Evolutionary conservation across 1,140 invertebrate genomes (phyloP).

Genomic region (Pseudomyrmex dendroicus): DNA sequence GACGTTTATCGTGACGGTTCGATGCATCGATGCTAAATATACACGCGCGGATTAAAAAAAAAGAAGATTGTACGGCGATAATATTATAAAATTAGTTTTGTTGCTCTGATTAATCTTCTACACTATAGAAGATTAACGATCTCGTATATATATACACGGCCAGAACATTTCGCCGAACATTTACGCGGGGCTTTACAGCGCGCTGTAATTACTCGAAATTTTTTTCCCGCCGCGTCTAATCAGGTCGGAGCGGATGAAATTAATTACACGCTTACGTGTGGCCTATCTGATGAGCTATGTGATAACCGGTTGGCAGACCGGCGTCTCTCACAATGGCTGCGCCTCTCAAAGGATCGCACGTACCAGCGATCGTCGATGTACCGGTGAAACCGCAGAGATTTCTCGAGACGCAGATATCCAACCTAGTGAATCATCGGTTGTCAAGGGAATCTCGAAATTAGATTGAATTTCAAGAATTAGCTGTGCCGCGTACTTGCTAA

Average conservation of each 20-base stretch:
- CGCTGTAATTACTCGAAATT: neutral
- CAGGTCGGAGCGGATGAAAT: constrained; percentile 15
- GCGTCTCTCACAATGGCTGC: constrained; percentile 87
- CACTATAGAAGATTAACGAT: neutral
- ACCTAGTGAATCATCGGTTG: constrained; percentile 77
- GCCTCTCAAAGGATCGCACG: constrained; percentile 86
- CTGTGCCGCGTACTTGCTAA: constrained; percentile 86
- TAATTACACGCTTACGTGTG: constrained; percentile 85
- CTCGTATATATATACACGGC: too few species aligned
- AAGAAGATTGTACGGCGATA: neutral
- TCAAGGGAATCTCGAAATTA: constrained; percentile 52
- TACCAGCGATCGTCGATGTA: constrained; percentile 86
- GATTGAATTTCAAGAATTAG: constrained; percentile 34
- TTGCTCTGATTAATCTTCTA: neutral
- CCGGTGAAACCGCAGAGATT: constrained; percentile 86
- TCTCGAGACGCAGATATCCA: constrained; percentile 86
- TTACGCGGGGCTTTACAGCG: neutral
- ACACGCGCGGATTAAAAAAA: neutral
- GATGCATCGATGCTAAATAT: neutral
- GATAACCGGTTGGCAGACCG: constrained; percentile 86
- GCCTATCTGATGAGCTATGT: constrained; percentile 87
- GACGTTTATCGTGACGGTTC: neutral
- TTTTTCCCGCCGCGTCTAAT: constrained; percentile 1
- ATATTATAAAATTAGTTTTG: constrained; percentile 20
- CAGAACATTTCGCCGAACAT: neutral